A percentile compares a stretch with the other conserved stretches of the same genome.
These are phyloP conservation scores for Cylas formicarius DNA, from an alignment of 1,140 invertebrate genomes.

Conservation along the genomic window DNA sequence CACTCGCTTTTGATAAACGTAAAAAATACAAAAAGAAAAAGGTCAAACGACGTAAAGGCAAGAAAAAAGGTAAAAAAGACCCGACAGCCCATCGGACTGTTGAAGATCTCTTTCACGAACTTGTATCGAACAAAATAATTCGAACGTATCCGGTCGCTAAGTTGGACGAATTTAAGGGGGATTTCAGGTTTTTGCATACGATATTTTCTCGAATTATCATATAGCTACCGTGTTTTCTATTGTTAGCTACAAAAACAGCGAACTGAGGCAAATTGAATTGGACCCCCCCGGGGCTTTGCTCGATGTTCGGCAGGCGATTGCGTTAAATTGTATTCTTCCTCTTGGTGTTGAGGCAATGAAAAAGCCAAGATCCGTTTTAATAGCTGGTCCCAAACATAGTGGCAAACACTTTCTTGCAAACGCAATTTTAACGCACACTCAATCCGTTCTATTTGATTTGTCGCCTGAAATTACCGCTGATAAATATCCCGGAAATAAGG, in stretches of 20 bases:
- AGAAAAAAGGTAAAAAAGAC: conserved; percentile 58
- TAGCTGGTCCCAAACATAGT: conserved; percentile 65
- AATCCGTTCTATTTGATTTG: conserved; percentile 74
- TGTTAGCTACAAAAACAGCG: conserved; percentile 32
- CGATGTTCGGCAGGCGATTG: conserved; percentile 65
- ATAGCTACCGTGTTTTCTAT: background rate
- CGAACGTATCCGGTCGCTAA: conserved; percentile 53
- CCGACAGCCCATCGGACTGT: conserved; percentile 66
- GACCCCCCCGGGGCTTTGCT: conserved; percentile 51
- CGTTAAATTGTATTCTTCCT: conserved; percentile 69
- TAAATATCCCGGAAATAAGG: conserved; percentile 71
- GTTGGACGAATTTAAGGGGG: conserved; percentile 62
- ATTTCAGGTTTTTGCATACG: conserved; percentile 57
- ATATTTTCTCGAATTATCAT: conserved; percentile 30
- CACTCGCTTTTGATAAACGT: conserved; percentile 45
- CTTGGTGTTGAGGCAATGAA: conserved; percentile 62
- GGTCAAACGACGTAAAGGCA: conserved; percentile 62
- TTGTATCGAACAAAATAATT: conserved; percentile 68
- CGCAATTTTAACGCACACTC: conserved; percentile 65
- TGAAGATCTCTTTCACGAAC: conserved; percentile 72
- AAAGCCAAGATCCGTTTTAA: conserved; percentile 65
- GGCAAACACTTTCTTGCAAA: conserved; percentile 74
- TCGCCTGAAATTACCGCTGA: conserved; percentile 66
- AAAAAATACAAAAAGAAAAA: conserved; percentile 58
- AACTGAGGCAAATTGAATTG: conserved; percentile 27